A percentile compares a stretch with the other conserved stretches of the same genome.
Conservation (phyloP, 2,888 invertebrate genomes). For the Bhutanitis thaidina region DNA sequence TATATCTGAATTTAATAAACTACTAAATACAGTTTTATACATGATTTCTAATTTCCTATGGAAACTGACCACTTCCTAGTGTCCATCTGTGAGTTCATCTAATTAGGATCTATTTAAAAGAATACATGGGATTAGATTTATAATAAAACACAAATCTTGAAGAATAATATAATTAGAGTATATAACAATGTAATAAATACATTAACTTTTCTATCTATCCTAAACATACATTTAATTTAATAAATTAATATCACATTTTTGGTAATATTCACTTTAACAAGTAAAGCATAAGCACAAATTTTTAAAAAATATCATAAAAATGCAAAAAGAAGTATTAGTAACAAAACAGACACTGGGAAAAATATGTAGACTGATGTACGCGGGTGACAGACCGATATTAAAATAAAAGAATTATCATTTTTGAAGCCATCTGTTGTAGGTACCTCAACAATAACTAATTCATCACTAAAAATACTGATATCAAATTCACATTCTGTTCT, state of each 20-base stretch:
- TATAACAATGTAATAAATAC: slow-evolving; percentile 15
- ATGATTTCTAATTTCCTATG: slow-evolving; percentile 18
- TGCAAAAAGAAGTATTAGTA: slow-evolving; percentile 88
- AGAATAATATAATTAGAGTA: slow-evolving; percentile 13
- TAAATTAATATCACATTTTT: slow-evolving; percentile 75
- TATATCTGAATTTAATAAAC: slow-evolving; percentile 18
- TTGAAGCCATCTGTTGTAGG: slow-evolving; percentile 90
- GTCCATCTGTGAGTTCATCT: neutral
- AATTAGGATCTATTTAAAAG: no score
- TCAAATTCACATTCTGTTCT: slow-evolving; percentile 88
- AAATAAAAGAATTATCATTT: slow-evolving; percentile 85
- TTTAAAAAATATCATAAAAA: slow-evolving; percentile 83
- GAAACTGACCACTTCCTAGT: slow-evolving; percentile 11
- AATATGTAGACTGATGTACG: slow-evolving; percentile 88
- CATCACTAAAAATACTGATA: slow-evolving; percentile 85
- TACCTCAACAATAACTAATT: slow-evolving; percentile 91
- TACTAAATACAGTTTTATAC: slow-evolving; percentile 14
- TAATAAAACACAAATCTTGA: slow-evolving; percentile 7
- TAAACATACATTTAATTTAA: slow-evolving; percentile 33
- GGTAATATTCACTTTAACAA: slow-evolving; percentile 66
- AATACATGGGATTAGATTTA: no score
- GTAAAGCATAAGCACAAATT: slow-evolving; percentile 49
- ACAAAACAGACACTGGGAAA: slow-evolving; percentile 87
- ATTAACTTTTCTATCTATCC: slow-evolving; percentile 12
- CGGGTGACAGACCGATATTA: slow-evolving; percentile 89